Evolutionary conservation across 1,140 invertebrate genomes (phyloP).

Genomic region (Wasmannia auropunctata): DNA sequence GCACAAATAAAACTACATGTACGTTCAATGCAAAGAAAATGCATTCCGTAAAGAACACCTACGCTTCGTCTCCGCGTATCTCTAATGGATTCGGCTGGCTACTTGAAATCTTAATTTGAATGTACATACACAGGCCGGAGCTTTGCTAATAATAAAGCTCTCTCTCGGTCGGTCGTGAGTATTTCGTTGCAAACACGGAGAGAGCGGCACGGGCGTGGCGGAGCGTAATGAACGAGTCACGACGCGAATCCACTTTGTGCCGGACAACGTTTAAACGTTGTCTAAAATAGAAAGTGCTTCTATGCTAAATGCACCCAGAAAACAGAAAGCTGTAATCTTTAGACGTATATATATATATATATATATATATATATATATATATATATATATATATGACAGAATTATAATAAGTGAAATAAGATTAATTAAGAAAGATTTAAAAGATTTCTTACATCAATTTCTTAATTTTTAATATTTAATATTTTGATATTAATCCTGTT

Average conservation of each 20-base stretch:
- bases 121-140: not conserved
- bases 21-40: not conserved
- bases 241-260: slow-evolving; percentile 42
- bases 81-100: slow-evolving; percentile 5
- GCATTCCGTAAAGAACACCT: not conserved
- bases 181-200: slow-evolving; percentile 24
- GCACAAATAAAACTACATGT: not conserved
- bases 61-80: not conserved
- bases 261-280: slow-evolving; percentile 29
- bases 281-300: slow-evolving; percentile 31
- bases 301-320: not conserved
- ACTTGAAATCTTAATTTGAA: slow-evolving; percentile 49
- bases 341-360: too few relatives aligned
- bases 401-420: not conserved
- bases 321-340: not conserved
- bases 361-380: too few relatives aligned
- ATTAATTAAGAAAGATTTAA: not conserved
- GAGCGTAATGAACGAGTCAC: slow-evolving; percentile 36
- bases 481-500: not conserved
- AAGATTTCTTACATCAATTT: not conserved
- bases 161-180: slow-evolving; percentile 2
- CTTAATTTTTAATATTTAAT: not conserved
- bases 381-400: too few relatives aligned
- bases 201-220: not conserved
- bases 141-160: slow-evolving; percentile 46